Percentiles rank a stretch among this genome's conserved stretches.
phyloP scores from a whole-genome alignment of 2,888 invertebrate species.

The Drosophila diplacantha region DNA sequence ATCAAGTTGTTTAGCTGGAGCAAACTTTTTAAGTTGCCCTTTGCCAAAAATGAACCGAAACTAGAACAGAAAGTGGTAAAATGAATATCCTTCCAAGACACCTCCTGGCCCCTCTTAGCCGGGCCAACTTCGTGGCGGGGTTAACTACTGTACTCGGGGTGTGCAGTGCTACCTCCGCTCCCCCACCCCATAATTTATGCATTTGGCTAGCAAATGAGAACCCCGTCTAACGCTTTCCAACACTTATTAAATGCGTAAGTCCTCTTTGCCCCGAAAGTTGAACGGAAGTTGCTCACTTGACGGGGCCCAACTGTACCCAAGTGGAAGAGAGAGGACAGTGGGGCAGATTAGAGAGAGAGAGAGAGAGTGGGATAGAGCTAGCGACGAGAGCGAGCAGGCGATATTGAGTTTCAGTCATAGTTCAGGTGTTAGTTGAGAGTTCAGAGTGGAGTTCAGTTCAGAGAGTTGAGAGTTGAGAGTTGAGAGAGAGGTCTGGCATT shows the following conservation, averaged over 20 bases:
- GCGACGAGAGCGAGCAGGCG: slow-evolving; percentile 37
- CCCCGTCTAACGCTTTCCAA: slow-evolving; percentile 10
- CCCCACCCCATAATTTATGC: slow-evolving; percentile 12
- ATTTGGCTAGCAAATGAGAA: slow-evolving; percentile 11
- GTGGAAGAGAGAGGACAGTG: slow-evolving; percentile 3
- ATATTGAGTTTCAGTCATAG: slow-evolving; percentile 23
- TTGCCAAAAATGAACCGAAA: slow-evolving; percentile 51
- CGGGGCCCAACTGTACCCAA: slow-evolving; percentile 7
- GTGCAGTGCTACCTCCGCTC: slow-evolving; percentile 25
- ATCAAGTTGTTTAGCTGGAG: slow-evolving; percentile 44
- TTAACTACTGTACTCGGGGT: slow-evolving; percentile 2
- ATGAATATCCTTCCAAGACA: slow-evolving; percentile 32
- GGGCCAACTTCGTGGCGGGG: slow-evolving; percentile 2
- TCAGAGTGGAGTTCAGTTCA: slow-evolving; percentile 12
- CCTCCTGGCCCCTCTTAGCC: slow-evolving; percentile 9
- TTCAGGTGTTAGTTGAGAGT: slow-evolving; percentile 13
- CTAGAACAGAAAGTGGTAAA: slow-evolving; percentile 46
- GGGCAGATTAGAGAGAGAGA: background rate
- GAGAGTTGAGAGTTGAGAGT: slow-evolving; percentile 16
- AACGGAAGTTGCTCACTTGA: background rate
- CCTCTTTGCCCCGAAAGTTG: background rate
- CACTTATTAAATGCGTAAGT: slow-evolving; percentile 22
- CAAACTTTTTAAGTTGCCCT: slow-evolving; percentile 57
- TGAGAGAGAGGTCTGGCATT: slow-evolving; percentile 41
- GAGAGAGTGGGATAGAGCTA: slow-evolving; percentile 27